Evolutionary conservation across 2,797 vertebrate species (phyloP), one percentile per base, ranked within the genome.

Genomic region (Spea hammondii): DNA sequence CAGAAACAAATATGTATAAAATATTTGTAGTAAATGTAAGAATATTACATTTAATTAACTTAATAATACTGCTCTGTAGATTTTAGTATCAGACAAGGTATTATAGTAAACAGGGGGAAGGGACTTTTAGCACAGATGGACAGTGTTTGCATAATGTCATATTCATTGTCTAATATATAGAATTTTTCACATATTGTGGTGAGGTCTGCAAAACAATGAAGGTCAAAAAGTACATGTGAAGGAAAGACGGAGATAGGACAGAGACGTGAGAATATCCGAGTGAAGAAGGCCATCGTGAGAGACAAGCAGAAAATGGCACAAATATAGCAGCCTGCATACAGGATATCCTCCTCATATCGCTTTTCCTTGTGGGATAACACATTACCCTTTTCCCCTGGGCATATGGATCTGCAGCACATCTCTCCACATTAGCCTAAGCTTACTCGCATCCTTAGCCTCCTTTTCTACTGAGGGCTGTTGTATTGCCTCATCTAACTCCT

Each of bases 191-290:
- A 53, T 13, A 57, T 57, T 72, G 65, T 59, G 48, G 62, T 64
- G 57, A 74, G 72, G 78, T 70, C 54, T 51, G 50, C 55, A 76
- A 66, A 68, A 76, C 69, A 81, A 77, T 73, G 11, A 53, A 67
- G 74, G 69, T 81, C 79, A 81, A 59, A 68, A 68, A 51, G 69
- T 70, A 51, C 70, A 64, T 67, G 51, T 10, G 46, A 48, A 77
- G 74, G 64, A 72, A 76, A 73, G 70, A 77, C 70, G 69, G 47
- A 77, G 79, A 77, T 81, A 81, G 70, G 64, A 69, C 49, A 68
- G 45, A 77, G 70, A 81, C 74, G 79, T 81, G 79, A 77, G 79
- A 77, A 81, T 77, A 72, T 76, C 79, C 73, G 67, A 81, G 62
- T 72, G 13, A 62, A 60, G 69, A 14, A 67, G 60, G 62, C 73